Base-by-base conservation (phyloP, 2,888 invertebrate genomes). In the Melieria picta region DNA sequence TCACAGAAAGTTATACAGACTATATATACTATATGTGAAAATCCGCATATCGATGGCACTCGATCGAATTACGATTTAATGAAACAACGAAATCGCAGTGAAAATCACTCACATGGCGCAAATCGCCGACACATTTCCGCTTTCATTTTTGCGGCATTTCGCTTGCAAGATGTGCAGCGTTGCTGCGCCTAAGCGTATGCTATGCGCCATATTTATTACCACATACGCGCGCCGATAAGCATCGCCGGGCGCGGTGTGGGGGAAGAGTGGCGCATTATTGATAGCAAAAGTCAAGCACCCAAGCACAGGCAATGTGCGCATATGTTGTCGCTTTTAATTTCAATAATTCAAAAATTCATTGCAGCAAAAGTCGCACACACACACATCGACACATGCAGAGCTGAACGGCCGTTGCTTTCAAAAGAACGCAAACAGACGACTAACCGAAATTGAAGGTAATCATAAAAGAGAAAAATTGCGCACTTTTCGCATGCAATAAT, bases 231-330 rank as follows among this genome's bases (percentile, higher is more conserved):
- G 57, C 58, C 75, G 82, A 80, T 82, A 80, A 80, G 75, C 73
- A 82, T 79, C 81, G 74, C 81, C 79, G 77, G 77, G 73, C 75
- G 81, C 11, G 73, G 71, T 78, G 74, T 77, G 79, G 75, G 72
- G 13, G 52, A 52, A 52, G 11, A 5, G 13, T 52, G 50, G 50
- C 52, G 52, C 16, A 7, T 13, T n/a, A 13, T 11, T 13, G 10
- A 7, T 13, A 52, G 10, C 52, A 52, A 52, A 11, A 52, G 9
- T 13, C 11, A 52, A n/a, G 4, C 52, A 52, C 52, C 11, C 13
- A 52, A 52, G 13, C 11, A 52, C 52, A n/a, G 11, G n/a, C 11
- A 11, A 52, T 43, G 48, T 7, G 10, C 47, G 13, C 13, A 68
- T 60, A 50, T 60, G 11, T 42, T n/a, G n/a, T 9, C 5, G 11